Conservation (phyloP, 2,888 invertebrate species). For the Apeira syringaria region DNA sequence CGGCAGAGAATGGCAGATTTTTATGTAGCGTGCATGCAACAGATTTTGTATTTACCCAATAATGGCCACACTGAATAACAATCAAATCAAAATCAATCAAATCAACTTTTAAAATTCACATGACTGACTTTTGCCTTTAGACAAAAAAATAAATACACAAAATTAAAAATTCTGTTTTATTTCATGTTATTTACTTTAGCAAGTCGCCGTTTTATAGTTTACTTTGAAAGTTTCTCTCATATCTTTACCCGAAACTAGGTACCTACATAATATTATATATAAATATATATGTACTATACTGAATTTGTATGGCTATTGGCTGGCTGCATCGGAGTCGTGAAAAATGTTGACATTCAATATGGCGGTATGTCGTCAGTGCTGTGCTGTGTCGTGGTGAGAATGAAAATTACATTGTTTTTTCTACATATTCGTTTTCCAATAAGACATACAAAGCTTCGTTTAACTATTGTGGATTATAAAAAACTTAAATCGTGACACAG, state of each 20-base stretch:
- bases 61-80: not conserved
- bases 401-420: conserved; percentile 65
- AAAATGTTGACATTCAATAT: conserved; percentile 93
- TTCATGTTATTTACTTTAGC: conserved; percentile 28
- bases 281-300: too few relatives aligned
- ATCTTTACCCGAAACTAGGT: conserved; percentile 36
- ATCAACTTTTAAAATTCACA: conserved; percentile 45
- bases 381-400: conserved; percentile 98
- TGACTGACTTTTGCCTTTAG: conserved; percentile 63
- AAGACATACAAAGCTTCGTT: conserved; percentile 37
- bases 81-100: not conserved
- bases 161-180: conserved; percentile 64
- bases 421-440: too few relatives aligned
- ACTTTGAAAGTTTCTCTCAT: conserved; percentile 36
- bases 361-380: conserved; percentile 98
- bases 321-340: conserved; percentile 67
- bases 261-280: conserved; percentile 10
- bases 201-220: conserved; percentile 28
- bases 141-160: conserved; percentile 75
- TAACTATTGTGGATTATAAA: conserved; percentile 40
- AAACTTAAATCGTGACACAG: conserved; percentile 40
- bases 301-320: conserved; percentile 57
- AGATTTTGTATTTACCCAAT: too few relatives aligned
- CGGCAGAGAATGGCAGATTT: too few relatives aligned
- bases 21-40: too few relatives aligned